phyloP scores from a whole-genome alignment of 2,113 vertebrate species.

The Alethe castanea region DNA sequence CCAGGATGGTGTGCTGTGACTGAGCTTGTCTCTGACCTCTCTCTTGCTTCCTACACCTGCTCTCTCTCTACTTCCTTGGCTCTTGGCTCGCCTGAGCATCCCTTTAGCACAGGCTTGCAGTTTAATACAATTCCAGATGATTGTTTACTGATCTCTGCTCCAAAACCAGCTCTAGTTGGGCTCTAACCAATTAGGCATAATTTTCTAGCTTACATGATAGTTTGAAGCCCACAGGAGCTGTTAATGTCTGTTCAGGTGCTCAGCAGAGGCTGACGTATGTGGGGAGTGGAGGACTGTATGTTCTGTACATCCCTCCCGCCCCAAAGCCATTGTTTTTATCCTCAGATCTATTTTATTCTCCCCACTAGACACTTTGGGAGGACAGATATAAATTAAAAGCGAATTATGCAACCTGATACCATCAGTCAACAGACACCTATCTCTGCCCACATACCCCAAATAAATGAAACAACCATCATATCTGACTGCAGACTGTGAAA shows the following conservation, averaged over 20 bases:
- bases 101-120: not conserved
- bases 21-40: not conserved
- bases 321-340: constrained; percentile 7
- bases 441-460: not conserved
- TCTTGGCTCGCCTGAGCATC: not conserved
- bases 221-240: not conserved
- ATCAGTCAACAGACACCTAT: constrained; percentile 32
- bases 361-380: not conserved
- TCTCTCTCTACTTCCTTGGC: not conserved
- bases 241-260: not conserved
- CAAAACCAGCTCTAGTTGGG: not conserved
- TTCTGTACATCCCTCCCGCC: not conserved
- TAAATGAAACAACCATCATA: not conserved
- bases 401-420: constrained; percentile 44
- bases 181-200: not conserved
- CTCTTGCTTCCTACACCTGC: not conserved
- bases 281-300: not conserved
- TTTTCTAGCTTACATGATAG: not conserved
- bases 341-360: not conserved
- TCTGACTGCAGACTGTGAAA: not conserved
- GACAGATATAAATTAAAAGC: constrained; percentile 48
- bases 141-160: not conserved
- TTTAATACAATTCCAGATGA: not conserved
- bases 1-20: not conserved
- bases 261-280: not conserved